Evolutionary conservation across 2,888 invertebrate species (phyloP).

Genomic region (Protonemura montana): DNA sequence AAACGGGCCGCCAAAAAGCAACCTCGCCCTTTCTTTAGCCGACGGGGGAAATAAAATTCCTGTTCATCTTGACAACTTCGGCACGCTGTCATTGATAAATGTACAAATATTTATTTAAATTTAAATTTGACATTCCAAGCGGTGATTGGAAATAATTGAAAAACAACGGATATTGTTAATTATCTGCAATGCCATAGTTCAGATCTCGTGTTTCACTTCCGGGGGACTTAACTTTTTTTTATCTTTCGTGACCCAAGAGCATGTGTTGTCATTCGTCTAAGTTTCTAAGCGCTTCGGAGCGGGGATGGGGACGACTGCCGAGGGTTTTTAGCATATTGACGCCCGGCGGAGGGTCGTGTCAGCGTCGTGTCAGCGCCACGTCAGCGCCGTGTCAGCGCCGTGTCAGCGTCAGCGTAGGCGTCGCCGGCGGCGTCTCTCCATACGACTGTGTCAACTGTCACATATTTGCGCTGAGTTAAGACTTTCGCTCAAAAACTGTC

Average conservation of each 20-base stretch:
- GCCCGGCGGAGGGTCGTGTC: neutral
- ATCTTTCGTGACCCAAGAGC: neutral
- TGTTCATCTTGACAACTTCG: neutral
- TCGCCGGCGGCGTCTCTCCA: neutral
- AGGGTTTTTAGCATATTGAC: neutral
- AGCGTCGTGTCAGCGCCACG: neutral
- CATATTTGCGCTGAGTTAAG: conserved; percentile 49
- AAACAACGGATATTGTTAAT: neutral
- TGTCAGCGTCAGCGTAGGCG: conserved; percentile 18
- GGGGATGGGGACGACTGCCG: neutral
- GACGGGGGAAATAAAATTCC: neutral
- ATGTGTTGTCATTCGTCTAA: neutral
- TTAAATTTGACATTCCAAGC: neutral
- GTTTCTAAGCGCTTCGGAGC: neutral
- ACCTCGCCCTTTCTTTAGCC: neutral
- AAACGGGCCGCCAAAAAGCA: neutral
- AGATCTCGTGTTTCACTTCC: neutral
- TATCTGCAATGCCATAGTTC: neutral
- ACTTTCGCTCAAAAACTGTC: conserved; percentile 48
- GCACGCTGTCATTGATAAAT: neutral
- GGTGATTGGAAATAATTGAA: neutral
- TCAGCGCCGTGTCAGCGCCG: conserved; percentile 14
- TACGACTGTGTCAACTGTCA: conserved; percentile 43
- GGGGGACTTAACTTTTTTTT: neutral
- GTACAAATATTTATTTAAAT: neutral